phyloP scores from a whole-genome alignment of 2,888 invertebrate species.

The Glyphotaelius pellucidus region DNA sequence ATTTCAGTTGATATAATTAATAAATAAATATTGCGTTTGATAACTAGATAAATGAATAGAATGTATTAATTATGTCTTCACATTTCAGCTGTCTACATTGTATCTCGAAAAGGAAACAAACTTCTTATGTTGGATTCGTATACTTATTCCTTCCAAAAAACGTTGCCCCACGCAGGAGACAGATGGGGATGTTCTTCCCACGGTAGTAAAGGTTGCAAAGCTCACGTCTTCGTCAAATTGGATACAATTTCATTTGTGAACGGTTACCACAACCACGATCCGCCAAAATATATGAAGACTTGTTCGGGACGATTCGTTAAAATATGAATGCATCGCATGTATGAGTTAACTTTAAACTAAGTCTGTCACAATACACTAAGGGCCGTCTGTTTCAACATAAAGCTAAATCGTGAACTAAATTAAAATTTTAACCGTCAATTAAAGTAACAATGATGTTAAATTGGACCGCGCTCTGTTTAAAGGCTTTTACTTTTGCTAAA shows the following conservation, averaged over 20 bases:
- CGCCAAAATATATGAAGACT: constrained; percentile 16
- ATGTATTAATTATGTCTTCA: too few relatives aligned
- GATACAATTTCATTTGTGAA: not conserved
- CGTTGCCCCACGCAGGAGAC: constrained; percentile 56
- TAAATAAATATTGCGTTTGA: too few relatives aligned
- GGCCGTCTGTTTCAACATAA: too few relatives aligned
- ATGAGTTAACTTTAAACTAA: too few relatives aligned
- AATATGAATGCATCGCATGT: not conserved
- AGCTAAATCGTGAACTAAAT: too few relatives aligned
- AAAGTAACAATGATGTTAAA: too few relatives aligned
- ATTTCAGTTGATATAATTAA: too few relatives aligned
- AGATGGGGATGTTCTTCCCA: constrained; percentile 53
- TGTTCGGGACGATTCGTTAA: not conserved
- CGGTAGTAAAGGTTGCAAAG: constrained; percentile 44
- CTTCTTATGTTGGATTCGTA: constrained; percentile 69
- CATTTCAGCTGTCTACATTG: not conserved
- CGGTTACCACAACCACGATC: not conserved
- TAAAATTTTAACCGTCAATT: too few relatives aligned
- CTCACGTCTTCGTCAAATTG: not conserved
- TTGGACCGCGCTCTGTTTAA: too few relatives aligned
- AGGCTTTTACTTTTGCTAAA: too few relatives aligned
- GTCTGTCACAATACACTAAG: too few relatives aligned
- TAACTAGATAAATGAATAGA: too few relatives aligned
- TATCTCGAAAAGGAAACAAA: constrained; percentile 67
- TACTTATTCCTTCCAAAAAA: constrained; percentile 66